Evolutionary conservation across 2,113 vertebrate genomes (phyloP), one percentile per base, ranked within the genome.

Genomic region (Crotalus viridis): DNA sequence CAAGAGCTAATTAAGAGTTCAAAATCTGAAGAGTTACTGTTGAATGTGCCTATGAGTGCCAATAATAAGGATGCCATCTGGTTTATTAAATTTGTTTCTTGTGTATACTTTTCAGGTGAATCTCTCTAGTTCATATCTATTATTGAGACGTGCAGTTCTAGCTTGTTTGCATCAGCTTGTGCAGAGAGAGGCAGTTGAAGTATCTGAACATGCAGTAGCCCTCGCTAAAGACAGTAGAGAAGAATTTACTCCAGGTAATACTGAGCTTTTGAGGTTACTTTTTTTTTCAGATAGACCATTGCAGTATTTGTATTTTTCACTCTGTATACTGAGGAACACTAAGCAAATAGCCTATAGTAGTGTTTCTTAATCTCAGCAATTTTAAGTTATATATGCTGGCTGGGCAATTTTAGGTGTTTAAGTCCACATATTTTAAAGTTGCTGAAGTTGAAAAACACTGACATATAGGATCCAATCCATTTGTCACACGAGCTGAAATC

Each of bases 101-200:
- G 92, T 95, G 94, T 96, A 4, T 94, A 33, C 97, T 94, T 97
- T 97, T 93, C 97, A 99, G 99, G 98, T 98, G 89, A 98, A 99
- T 96, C 97, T 99, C 91, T 98, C 98, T 95, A 99, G 98, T 95
- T 98, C 98, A 0, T 99, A 98, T 96, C 96, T 99, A 89, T 89
- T 98, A 55, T 91, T 99, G 93, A 98, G 99, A 61, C 98, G 98
- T 39, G 98, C 98, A 0, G 99, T 98, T 64, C 97, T 99, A 92
- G 98, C 99, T 57, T 99, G 99, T 95, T 97, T 99, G 95, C 97
- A 97, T 92, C 99, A 99, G 28, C 98, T 99, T 69, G 98, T 98
- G 22, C 99, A 99, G 96, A 98, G 98, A 93, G 99, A 98, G 96
- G 98, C 98, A 28, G 96, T 98, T 92, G 98, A 99, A 96, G 99